Conservation (phyloP, 2,888 invertebrate species). For the Tanytarsus gracilentus region DNA sequence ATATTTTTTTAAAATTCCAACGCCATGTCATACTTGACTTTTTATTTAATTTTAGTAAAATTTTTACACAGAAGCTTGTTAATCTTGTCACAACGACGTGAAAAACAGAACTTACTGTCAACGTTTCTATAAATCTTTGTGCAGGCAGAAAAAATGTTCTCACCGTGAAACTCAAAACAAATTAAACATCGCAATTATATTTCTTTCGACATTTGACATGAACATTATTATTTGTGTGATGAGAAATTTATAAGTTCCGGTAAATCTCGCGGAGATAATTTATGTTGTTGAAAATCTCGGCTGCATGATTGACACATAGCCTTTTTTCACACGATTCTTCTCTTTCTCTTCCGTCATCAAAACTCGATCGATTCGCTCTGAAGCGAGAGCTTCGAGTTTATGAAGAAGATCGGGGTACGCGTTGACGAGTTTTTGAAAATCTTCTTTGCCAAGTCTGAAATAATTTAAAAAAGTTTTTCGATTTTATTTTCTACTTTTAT, state of each 20-base stretch:
- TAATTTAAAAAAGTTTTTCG: background rate
- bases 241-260: background rate
- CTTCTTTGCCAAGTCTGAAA: conserved; percentile 12
- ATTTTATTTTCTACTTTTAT: background rate
- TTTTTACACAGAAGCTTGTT: no score
- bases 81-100: no score
- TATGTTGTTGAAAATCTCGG: background rate
- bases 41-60: no score
- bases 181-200: no score
- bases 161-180: no score
- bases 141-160: no score
- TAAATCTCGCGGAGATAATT: background rate
- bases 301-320: conserved; percentile 22
- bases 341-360: conserved; percentile 19
- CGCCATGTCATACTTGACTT: no score
- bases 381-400: conserved; percentile 20
- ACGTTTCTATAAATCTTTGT: no score
- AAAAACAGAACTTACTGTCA: no score
- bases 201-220: no score
- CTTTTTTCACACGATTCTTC: background rate
- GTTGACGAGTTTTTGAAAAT: conserved; percentile 9
- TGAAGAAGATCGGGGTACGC: conserved; percentile 20
- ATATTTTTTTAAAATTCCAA: no score
- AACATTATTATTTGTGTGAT: background rate
- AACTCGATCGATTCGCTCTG: conserved; percentile 9